Evolutionary conservation across 2,113 vertebrate genomes (phyloP), one percentile per base, ranked within the genome.

Genomic region (Mastomys coucha): DNA sequence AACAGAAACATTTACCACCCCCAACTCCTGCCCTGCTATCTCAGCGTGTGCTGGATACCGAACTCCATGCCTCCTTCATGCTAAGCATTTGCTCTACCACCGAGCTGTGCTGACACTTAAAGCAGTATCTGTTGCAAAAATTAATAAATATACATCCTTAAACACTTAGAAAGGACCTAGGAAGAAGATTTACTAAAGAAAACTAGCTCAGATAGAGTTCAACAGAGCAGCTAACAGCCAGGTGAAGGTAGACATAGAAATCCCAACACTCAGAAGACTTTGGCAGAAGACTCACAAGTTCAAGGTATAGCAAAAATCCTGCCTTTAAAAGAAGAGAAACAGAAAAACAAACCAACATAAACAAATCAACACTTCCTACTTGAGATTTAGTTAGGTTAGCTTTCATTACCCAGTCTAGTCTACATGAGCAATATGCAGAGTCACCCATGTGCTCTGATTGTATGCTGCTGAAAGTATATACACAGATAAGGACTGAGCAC

Each of bases 121-220:
- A 51, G 91, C 56, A 67, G 72, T 94, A 49, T 65, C 60, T 76
- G 45, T 92, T 92, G 82, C 19, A n/a, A n/a, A 94, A 95, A 49
- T 89, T 78, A 93, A 91, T n/a, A 60, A 33, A 89, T 28, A 10
- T 69, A 76, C 45, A 63, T 86, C 51, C 49, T 92, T 63, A 96
- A 95, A 96, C 56, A 90, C 53, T 91, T 89, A 72, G 24, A 95
- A 88, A 92, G 69, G 58, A 63, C 80, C 60, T 33, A 94, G 5
- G 7, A 4, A 36, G 39, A 81, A 26, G 26, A n/a, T 31, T 56
- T 49, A 91, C 60, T 88, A 88, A 91, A 91, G 58, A n/a, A 88
- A 86, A 3, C 24, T 78, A 73, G 39, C 70, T 89, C 63, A 36
- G 72, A 56, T 13, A 60, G 63, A 73, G 53, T 86, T 92, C 80